Evolutionary conservation across 2,113 vertebrate species (phyloP).

Genomic region (Lamprotornis superbus): DNA sequence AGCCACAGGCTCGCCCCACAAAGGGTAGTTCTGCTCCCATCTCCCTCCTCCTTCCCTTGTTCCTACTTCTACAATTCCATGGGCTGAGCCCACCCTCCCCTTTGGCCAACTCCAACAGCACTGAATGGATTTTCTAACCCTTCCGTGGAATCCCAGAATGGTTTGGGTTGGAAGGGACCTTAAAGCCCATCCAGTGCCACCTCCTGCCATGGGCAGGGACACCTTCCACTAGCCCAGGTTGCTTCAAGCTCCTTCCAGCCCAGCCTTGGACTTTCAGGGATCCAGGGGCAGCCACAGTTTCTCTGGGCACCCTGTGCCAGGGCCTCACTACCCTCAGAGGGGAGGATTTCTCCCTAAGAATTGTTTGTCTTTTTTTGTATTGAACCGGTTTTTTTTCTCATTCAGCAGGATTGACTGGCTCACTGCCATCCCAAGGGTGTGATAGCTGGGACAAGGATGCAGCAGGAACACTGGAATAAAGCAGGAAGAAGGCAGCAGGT

Average conservation of each 20-base stretch:
- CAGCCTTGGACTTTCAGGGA: not conserved
- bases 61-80: not conserved
- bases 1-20: not conserved
- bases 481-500: not conserved
- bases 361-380: not conserved
- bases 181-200: not conserved
- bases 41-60: not conserved
- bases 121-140: not conserved
- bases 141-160: not conserved
- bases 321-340: accelerated
- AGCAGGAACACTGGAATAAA: not conserved
- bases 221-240: accelerated
- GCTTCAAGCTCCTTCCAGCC: accelerated
- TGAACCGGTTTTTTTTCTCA: not conserved
- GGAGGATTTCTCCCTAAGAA: too few species aligned
- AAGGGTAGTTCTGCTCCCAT: not conserved
- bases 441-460: not conserved
- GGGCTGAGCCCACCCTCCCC: not conserved
- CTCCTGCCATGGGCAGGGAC: not conserved
- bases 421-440: not conserved
- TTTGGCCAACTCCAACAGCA: not conserved
- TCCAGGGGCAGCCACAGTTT: not conserved
- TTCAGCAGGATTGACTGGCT: not conserved
- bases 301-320: not conserved
- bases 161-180: not conserved